Base-by-base conservation (phyloP, 2,888 invertebrate genomes). In the Ormyrus thymus region DNA sequence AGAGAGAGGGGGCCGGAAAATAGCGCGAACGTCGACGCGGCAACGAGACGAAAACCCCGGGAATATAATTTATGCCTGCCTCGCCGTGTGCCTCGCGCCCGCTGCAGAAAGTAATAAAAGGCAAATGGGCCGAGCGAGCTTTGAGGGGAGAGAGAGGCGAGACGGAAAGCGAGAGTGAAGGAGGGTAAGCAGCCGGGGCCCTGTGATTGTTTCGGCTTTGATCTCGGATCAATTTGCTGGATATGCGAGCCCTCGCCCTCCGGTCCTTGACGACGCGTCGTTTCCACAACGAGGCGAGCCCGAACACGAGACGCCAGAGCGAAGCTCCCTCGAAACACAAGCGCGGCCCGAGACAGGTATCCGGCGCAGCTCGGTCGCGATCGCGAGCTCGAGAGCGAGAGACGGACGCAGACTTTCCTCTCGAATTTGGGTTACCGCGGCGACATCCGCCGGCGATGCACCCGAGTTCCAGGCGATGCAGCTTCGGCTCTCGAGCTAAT, bases 131-230 rank as follows among this genome's bases (percentile, higher is more conserved):
- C 53, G 70, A 50, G 65, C 10, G 65, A 61, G n/a, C n/a, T 48
- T 56, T 69, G 58, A 48, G 43, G 70, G 10, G 53, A 6, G 70
- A 72, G 80, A 76, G 45, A 48, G 15, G 55, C 50, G 9, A 58
- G 15, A 50, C 10, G 8, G 69, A 83, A 75, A 48, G 59, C 48
- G 66, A 48, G 29, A 29, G 29, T 29, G 29, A 29, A 29, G 29
- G 29, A 29, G 29, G 29, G 29, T 29, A 29, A 29, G 29, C 29
- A 29, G 29, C 29, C 13, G 11, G 78, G 62, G 71, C 86, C 87
- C 89, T 87, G 89, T 89, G 89, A 90, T 89, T 90, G 89, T 89
- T 89, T 89, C 87, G 87, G 88, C 89, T 89, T 90, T 90, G 89
- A 90, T 89, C 89, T 89, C 86, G 89, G 89, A 89, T 89, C 89